phyloP scores from a whole-genome alignment of 1,140 invertebrate species.

The Danaus melanippus region DNA sequence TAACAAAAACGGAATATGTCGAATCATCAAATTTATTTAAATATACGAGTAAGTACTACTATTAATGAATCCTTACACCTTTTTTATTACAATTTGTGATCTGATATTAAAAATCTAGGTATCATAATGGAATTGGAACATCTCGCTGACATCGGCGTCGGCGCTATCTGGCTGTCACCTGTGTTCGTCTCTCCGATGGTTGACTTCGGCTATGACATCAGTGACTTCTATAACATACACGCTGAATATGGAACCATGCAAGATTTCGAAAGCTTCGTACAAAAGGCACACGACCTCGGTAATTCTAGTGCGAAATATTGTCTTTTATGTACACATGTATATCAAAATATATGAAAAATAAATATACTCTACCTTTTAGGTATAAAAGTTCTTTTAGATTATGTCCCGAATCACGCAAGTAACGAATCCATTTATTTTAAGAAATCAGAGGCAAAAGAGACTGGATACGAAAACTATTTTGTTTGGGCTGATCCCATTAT shows the following conservation, averaged over 20 bases:
- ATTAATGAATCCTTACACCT: too few relatives aligned
- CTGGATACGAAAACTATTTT: conserved; percentile 78
- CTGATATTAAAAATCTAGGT: conserved; percentile 40
- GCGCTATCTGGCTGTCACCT: conserved; percentile 79
- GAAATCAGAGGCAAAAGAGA: conserved; percentile 70
- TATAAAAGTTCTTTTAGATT: conserved; percentile 73
- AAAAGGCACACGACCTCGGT: conserved; percentile 63
- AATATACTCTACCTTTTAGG: conserved; percentile 12
- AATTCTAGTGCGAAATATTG: not conserved
- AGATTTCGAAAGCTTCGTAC: conserved; percentile 78
- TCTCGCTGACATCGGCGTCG: conserved; percentile 72
- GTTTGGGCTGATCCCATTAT: conserved; percentile 71
- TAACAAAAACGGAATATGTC: too few relatives aligned
- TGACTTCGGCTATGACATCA: conserved; percentile 83
- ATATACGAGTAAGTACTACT: too few relatives aligned
- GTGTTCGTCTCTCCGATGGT: conserved; percentile 79
- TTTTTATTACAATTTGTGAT: too few relatives aligned
- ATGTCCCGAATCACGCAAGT: conserved; percentile 83
- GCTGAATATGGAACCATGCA: conserved; percentile 79
- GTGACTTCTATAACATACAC: conserved; percentile 81
- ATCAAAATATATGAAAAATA: too few relatives aligned
- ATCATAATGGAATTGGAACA: conserved; percentile 70
- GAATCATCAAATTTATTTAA: too few relatives aligned
- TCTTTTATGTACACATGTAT: too few relatives aligned
- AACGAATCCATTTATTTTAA: conserved; percentile 79